A percentile compares a stretch with the other conserved stretches of the same genome.
These are phyloP conservation scores for Pollenia labialis DNA, from an alignment of 2,888 invertebrate species.

Conservation along the genomic window DNA sequence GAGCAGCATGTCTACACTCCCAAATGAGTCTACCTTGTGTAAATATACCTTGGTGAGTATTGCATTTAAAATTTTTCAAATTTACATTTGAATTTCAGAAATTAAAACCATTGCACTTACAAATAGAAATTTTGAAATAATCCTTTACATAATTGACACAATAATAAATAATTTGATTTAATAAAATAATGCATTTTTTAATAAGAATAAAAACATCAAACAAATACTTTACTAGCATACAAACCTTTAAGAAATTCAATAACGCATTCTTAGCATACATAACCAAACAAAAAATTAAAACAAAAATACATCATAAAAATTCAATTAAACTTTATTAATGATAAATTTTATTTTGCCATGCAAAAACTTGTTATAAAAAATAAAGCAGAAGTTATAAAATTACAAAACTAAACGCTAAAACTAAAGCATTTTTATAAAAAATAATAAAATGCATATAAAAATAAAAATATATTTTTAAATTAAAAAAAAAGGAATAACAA, in stretches of 20 bases:
- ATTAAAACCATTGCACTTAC: not conserved
- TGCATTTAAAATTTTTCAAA: too few species aligned
- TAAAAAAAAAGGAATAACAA: not conserved
- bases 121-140: too few species aligned
- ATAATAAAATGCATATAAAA: slow-evolving; percentile 29
- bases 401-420: slow-evolving; percentile 40
- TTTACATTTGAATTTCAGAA: too few species aligned
- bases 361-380: slow-evolving; percentile 52
- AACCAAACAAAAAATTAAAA: slow-evolving; percentile 49
- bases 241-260: slow-evolving; percentile 46
- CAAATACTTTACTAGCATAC: slow-evolving; percentile 40
- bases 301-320: slow-evolving; percentile 43
- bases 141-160: too few species aligned
- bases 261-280: slow-evolving; percentile 53
- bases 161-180: not conserved
- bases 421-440: slow-evolving; percentile 22
- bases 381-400: slow-evolving; percentile 50
- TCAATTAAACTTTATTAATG: slow-evolving; percentile 66
- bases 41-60: too few species aligned
- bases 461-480: slow-evolving; percentile 16
- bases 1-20: too few species aligned
- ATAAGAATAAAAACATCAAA: slow-evolving; percentile 15
- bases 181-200: not conserved
- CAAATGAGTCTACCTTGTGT: too few species aligned
- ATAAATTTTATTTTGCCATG: slow-evolving; percentile 59